Evolutionary conservation across 35 echinoderm and acorn worm genomes (phyloP).

Genomic region (Apostichopus parvimensis): DNA sequence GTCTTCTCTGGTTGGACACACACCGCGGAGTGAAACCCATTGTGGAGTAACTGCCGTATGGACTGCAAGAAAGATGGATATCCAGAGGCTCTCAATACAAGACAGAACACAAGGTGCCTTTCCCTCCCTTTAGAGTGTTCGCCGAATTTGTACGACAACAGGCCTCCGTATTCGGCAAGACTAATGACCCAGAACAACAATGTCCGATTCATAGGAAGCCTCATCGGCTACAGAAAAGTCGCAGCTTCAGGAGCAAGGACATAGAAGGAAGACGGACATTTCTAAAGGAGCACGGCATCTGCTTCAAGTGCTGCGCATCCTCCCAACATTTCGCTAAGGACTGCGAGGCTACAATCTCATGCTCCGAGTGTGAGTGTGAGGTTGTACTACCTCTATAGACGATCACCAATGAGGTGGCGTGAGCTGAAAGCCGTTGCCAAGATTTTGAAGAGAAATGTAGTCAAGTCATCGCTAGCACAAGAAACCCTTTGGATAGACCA

Average conservation of each 20-base stretch:
- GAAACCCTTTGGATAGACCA: slow-evolving; percentile 78
- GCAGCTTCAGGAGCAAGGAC: not conserved
- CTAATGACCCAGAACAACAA: slow-evolving; percentile 24
- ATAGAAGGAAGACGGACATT: not conserved
- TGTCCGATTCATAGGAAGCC: not conserved
- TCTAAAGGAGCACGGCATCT: not conserved
- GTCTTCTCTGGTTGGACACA: slow-evolving; percentile 49
- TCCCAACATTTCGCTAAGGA: not conserved
- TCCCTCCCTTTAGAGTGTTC: slow-evolving; percentile 58
- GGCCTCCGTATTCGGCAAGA: not conserved
- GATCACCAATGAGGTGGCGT: slow-evolving; percentile 69
- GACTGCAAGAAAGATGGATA: slow-evolving; percentile 57
- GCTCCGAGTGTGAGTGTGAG: slow-evolving; percentile 62
- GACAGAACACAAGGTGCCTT: slow-evolving; percentile 6
- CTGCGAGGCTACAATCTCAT: not conserved
- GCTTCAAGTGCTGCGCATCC: not conserved
- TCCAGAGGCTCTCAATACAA: slow-evolving; percentile 15
- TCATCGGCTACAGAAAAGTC: not conserved
- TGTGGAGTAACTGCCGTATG: slow-evolving; percentile 49
- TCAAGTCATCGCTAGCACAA: slow-evolving; percentile 55
- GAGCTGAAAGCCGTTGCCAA: slow-evolving; percentile 69
- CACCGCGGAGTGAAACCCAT: slow-evolving; percentile 29
- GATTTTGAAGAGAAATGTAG: slow-evolving; percentile 37
- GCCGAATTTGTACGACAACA: slow-evolving; percentile 39
- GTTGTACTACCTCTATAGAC: slow-evolving; percentile 63